Evolutionary conservation across 2,797 vertebrate genomes (phyloP).

Genomic region (Sciurus carolinensis): DNA sequence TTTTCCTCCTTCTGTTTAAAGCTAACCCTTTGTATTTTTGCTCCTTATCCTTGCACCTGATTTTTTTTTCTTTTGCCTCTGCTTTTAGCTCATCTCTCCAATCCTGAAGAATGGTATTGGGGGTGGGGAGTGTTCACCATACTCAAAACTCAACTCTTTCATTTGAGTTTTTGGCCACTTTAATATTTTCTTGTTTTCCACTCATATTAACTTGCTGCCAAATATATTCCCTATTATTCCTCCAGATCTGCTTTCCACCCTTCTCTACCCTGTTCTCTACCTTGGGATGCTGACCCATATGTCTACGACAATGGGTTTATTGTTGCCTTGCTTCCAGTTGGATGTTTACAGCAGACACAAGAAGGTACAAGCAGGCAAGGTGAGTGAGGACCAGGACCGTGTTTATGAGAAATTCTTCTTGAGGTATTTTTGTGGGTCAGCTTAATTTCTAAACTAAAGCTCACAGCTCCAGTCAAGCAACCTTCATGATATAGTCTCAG

Average conservation of each 20-base stretch:
- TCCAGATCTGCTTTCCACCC: not conserved
- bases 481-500: not conserved
- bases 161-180: not conserved
- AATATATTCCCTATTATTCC: not conserved
- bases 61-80: not conserved
- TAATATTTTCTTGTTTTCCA: not conserved
- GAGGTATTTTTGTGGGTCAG: not conserved
- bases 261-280: not conserved
- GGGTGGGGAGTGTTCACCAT: not conserved
- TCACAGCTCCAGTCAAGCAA: not conserved
- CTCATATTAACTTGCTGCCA: not conserved
- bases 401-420: not conserved
- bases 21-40: not conserved
- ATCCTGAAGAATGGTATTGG: not conserved
- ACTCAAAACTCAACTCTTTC: not conserved
- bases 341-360: not conserved
- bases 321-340: not conserved
- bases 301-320: not conserved
- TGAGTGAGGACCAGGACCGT: not conserved
- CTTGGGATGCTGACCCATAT: not conserved
- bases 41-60: not conserved
- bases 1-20: conserved; percentile 38
- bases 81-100: not conserved
- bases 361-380: not conserved
- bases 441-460: not conserved